Percentiles rank a stretch among this genome's conserved stretches.
Conservation (phyloP, 2,797 vertebrate genomes). For the Chiloscyllium punctatum region DNA sequence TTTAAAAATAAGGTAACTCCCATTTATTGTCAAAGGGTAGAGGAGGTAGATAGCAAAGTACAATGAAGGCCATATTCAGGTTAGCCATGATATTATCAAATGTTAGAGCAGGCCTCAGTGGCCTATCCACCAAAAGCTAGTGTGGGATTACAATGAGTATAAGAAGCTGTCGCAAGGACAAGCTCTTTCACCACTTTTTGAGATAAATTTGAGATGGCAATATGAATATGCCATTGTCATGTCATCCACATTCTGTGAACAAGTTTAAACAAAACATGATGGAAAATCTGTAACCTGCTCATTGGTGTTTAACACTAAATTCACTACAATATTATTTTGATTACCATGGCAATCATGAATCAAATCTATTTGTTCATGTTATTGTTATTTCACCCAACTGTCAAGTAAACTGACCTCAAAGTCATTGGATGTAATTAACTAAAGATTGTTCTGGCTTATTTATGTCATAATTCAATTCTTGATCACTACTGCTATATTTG, state of each 20-base stretch:
- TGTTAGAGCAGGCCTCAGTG: no score
- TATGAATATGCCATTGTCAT: neutral
- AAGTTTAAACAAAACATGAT: neutral
- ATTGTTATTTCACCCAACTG: neutral
- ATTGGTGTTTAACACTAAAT: neutral
- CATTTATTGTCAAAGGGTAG: no score
- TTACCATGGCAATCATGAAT: neutral
- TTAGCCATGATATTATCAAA: no score
- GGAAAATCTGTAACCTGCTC: neutral
- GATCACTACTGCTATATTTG: neutral
- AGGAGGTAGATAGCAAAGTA: no score
- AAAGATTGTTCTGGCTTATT: neutral
- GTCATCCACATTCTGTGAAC: neutral
- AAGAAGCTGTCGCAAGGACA: neutral
- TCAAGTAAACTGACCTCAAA: neutral
- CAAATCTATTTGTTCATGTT: neutral
- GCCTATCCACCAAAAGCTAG: neutral
- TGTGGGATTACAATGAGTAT: neutral
- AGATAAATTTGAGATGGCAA: neutral
- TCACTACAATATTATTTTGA: neutral
- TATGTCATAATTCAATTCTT: neutral
- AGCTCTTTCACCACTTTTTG: neutral
- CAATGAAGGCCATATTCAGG: no score
- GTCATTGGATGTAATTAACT: neutral
- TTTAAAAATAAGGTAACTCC: no score